These are phyloP conservation scores for Dermochelys coriacea DNA, from an alignment of 2,797 vertebrate genomes.

Conservation along the genomic window DNA sequence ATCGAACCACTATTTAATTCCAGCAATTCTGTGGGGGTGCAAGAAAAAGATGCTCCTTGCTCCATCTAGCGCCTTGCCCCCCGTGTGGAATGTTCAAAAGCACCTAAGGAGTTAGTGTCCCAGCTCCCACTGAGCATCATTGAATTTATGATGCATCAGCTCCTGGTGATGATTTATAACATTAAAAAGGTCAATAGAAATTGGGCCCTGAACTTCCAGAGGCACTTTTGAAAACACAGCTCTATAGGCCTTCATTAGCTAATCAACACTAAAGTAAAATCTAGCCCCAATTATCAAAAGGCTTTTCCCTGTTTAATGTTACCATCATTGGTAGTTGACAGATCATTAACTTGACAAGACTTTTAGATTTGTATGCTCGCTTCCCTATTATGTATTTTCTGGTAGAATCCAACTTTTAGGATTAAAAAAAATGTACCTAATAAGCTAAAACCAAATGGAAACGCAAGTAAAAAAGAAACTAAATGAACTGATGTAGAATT, in stretches of 20 bases:
- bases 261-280: background rate
- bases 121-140: background rate
- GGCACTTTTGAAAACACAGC: background rate
- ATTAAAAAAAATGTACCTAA: background rate
- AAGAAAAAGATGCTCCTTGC: background rate
- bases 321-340: background rate
- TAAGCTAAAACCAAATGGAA: background rate
- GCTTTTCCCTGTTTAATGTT: background rate
- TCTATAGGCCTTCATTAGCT: background rate
- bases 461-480: background rate
- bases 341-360: background rate
- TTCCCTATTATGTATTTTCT: background rate
- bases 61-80: background rate
- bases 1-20: background rate
- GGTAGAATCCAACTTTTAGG: background rate
- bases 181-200: background rate
- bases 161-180: background rate
- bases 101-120: background rate
- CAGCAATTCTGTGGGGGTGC: background rate
- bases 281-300: background rate
- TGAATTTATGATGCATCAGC: background rate
- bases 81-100: background rate
- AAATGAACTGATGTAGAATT: background rate
- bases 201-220: background rate
- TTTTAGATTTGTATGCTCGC: background rate